These are phyloP conservation scores for Apodemia mormo DNA, from an alignment of 2,888 invertebrate species.

Conservation along the genomic window DNA sequence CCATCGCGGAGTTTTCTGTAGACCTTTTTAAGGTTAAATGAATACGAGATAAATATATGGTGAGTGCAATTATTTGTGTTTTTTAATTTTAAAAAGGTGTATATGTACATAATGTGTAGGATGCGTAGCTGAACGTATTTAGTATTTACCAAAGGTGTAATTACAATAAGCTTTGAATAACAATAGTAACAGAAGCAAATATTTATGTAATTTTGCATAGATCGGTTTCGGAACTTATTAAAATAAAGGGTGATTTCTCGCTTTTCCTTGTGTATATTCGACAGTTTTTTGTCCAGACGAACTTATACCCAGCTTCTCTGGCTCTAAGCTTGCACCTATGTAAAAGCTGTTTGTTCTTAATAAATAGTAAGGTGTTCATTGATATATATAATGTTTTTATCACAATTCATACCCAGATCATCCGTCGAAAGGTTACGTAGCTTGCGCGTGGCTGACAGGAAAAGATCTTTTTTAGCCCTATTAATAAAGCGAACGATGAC, in stretches of 20 bases:
- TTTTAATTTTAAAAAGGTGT: neutral
- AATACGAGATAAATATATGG: neutral
- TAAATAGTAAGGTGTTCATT: neutral
- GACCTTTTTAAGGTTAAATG: too few relatives aligned
- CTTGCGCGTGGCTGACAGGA: too few relatives aligned
- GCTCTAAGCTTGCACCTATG: neutral
- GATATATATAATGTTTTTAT: neutral
- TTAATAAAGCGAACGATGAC: too few relatives aligned
- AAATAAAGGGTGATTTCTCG: too few relatives aligned
- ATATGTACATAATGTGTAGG: neutral
- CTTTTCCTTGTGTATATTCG: neutral
- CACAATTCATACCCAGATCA: too few relatives aligned
- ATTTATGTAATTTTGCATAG: too few relatives aligned
- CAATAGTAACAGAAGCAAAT: too few relatives aligned
- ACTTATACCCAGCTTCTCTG: neutral
- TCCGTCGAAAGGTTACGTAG: too few relatives aligned
- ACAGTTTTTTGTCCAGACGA: neutral
- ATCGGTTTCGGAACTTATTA: too few relatives aligned
- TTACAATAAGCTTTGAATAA: too few relatives aligned
- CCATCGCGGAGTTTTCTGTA: too few relatives aligned
- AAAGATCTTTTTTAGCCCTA: too few relatives aligned
- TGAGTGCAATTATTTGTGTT: neutral
- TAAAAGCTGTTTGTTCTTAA: neutral
- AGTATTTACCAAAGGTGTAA: neutral
- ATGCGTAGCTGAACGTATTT: neutral